Base-by-base conservation (phyloP, 2,113 vertebrate genomes). In the Cyphomyrus discorhynchus region DNA sequence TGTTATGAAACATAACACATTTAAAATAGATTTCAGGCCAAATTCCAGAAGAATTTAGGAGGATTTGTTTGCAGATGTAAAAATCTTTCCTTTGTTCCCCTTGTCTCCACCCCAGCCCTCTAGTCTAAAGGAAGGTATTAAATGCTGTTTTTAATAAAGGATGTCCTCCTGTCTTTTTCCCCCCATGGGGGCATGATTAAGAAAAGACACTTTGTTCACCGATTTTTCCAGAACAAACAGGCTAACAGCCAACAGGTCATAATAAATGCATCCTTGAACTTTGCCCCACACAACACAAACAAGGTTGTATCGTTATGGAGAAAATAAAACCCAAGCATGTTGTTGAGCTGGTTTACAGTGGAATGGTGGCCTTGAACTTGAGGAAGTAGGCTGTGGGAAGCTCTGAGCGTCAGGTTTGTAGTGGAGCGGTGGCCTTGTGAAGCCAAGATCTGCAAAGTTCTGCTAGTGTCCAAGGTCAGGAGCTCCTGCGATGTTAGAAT, bases 261-360 rank as follows among this genome's bases (percentile, higher is more conserved):
- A 89, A 50, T 89, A 39, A 82, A 50, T 45, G 74, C 46, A 89
- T 89, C 88, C 88, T 89, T 89, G 88, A 89, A 89, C 88, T 89
- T 89, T 89, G 74, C 50, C 35, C 77, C 74, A 83, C 35, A 83
- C 50, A 83, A 24, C 77, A 89, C 88, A 89, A 89, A 83, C 88
- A 89, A 83, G 74, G 35, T 35, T 42, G 35, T 89, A 89, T 89
- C 80, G 88, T 83, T 89, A 9, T 89, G 70, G n/a, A 89, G 31
- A 89, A 80, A 82, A 31, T 74, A n/a, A 89, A 66, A 66, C 17
- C n/a, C 49, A 56, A 45, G 88, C 46, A 89, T 52, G 70, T 58
- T 24, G 87, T 46, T 24, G 1, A 74, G 35, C 87, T 31, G 70
- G 88, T 10, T 49, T 70, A 27, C 8, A 31, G 88, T 49, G 58